phyloP scores from a whole-genome alignment of 2,888 invertebrate genomes.

The Hydropsyche betteni region DNA sequence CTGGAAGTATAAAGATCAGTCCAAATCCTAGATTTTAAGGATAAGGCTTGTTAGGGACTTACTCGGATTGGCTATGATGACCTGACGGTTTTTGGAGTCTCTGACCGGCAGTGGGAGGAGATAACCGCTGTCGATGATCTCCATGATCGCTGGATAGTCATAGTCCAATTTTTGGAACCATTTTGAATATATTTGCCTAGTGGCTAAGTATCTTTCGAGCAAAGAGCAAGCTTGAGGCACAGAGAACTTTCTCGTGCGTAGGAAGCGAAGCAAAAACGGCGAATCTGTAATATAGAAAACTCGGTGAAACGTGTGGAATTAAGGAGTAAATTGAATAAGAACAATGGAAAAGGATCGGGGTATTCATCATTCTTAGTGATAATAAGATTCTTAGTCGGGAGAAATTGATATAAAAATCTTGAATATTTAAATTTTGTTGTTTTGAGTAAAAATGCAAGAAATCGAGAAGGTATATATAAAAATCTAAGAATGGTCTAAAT shows the following conservation, averaged over 20 bases:
- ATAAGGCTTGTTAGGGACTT: conserved; percentile 54
- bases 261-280: conserved; percentile 82
- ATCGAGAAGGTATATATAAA: too few relatives aligned
- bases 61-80: conserved; percentile 83
- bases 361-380: not conserved
- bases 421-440: too few relatives aligned
- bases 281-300: conserved; percentile 65
- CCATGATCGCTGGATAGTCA: conserved; percentile 79
- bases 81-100: conserved; percentile 78
- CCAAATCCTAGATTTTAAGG: not conserved
- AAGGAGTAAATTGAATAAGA: too few relatives aligned
- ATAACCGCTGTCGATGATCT: conserved; percentile 84
- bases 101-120: conserved; percentile 77
- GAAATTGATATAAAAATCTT: too few relatives aligned
- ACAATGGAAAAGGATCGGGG: not conserved
- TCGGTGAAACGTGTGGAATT: too few relatives aligned
- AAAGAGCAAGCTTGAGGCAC: conserved; percentile 86
- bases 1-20: conserved; percentile 55
- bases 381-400: not conserved
- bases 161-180: conserved; percentile 88
- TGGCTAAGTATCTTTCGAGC: conserved; percentile 86
- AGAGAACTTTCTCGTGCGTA: conserved; percentile 88
- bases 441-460: too few relatives aligned
- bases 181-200: conserved; percentile 83
- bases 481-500: too few relatives aligned